Evolutionary conservation across 2,797 vertebrate genomes (phyloP).

Genomic region (Pitangus sulphuratus): DNA sequence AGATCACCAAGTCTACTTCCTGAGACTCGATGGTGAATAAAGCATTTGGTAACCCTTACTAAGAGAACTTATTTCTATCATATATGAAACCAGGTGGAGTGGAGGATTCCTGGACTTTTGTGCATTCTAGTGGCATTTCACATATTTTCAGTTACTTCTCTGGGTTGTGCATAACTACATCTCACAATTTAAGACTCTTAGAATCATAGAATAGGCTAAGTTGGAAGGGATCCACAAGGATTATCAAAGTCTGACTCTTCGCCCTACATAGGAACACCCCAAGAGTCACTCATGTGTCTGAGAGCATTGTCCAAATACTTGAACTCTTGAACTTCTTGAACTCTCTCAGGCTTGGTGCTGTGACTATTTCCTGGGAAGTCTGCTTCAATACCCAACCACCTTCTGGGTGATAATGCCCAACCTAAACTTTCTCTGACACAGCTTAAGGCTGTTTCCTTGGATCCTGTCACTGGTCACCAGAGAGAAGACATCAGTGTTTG

Average conservation of each 20-base stretch:
- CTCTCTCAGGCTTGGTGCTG: neutral
- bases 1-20: neutral
- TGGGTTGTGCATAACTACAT: neutral
- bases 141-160: neutral
- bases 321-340: neutral
- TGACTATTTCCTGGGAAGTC: neutral
- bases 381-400: neutral
- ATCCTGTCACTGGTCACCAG: neutral
- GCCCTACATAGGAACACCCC: neutral
- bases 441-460: neutral
- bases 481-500: neutral
- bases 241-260: neutral
- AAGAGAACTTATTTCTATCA: neutral
- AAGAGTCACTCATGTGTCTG: neutral
- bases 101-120: neutral
- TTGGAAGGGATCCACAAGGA: neutral
- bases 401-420: no score
- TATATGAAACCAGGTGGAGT: accelerated
- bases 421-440: neutral
- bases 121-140: neutral
- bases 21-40: neutral
- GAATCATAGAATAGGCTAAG: neutral
- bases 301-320: neutral
- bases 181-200: neutral
- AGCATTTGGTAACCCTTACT: neutral